Evolutionary conservation across 2,888 invertebrate genomes (phyloP), one percentile per base, ranked within the genome.

Genomic region (Hemistola chrysoprasaria): DNA sequence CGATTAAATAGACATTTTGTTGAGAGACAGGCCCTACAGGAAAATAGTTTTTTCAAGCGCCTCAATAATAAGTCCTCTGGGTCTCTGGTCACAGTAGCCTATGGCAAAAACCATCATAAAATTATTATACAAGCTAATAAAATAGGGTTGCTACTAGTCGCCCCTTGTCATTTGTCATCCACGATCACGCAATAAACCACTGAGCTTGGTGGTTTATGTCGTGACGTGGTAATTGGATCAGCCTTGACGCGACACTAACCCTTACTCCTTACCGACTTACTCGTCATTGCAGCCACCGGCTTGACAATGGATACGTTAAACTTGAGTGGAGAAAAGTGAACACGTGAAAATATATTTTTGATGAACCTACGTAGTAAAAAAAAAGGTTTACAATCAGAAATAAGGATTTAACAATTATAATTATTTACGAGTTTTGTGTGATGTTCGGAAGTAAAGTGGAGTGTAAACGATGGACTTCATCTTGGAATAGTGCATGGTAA

Each of bases 361-460:
- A 16, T 4, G 16, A 3, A 2, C 3, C 16, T 16, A 4, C 16
- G 2, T 3, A 4, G 16, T 4, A 16, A 16, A 16, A 16, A 16
- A n/a, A n/a, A n/a, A n/a, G n/a, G n/a, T n/a, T n/a, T n/a, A n/a
- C n/a, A n/a, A n/a, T n/a, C n/a, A n/a, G n/a, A n/a, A n/a, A n/a
- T 8, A 11, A 26, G 6, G 6, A 8, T 25, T 6, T 8, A 24
- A 23, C 22, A 22, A 36, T 7, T 1, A 16, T 23, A 25, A 22
- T 8, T 26, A 30, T 36, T 46, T 50, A 49, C 53, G 44, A 45
- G 49, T 22, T 35, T 26, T 25, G 6, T 6, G n/a, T 24, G 22
- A 92, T 92, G 92, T 92, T 92, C 64, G 91, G 91, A 47, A 91
- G 90, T 57, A 90, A 91, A 65, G 69, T 83, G 41, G 91, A 92